Percentiles rank a stretch among this genome's conserved stretches.
phyloP scores from a whole-genome alignment of 2,797 vertebrate genomes.

The Parauchenoglanis punctatus region DNA sequence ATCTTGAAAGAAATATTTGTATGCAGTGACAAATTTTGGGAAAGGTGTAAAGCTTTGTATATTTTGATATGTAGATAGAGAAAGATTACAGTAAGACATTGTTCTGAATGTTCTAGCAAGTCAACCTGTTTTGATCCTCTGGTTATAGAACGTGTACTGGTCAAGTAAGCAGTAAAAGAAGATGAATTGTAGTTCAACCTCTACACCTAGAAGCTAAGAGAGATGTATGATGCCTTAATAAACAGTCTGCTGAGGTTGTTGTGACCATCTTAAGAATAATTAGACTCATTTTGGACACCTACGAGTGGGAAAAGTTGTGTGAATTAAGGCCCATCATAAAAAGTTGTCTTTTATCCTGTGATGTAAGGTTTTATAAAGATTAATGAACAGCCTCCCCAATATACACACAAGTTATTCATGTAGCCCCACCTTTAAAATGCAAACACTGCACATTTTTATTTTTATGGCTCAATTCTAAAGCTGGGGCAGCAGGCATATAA shows the following conservation, averaged over 20 bases:
- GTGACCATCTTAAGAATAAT: not conserved
- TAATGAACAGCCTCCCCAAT: not conserved
- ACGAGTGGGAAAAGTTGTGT: too few relatives aligned
- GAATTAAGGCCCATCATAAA: not conserved
- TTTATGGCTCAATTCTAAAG: not conserved
- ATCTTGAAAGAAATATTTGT: not conserved
- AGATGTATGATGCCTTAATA: not conserved
- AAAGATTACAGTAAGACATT: not conserved
- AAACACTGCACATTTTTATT: not conserved
- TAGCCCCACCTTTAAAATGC: not conserved
- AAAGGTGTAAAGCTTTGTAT: not conserved
- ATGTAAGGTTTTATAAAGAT: not conserved
- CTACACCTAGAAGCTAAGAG: slow-evolving; percentile 3
- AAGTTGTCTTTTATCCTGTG: not conserved
- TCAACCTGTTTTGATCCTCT: slow-evolving; percentile 5
- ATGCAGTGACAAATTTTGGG: not conserved
- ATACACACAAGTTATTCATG: not conserved
- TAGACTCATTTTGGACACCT: not conserved
- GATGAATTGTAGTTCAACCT: slow-evolving; percentile 26
- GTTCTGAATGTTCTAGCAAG: not conserved
- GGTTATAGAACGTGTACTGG: not conserved
- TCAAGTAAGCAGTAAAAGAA: slow-evolving; percentile 11
- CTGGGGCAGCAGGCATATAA: not conserved
- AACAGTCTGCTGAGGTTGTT: not conserved
- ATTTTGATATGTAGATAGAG: not conserved